Percentiles rank a stretch among this genome's conserved stretches.
These are phyloP conservation scores for Taeniopygia guttata DNA, from an alignment of 2,797 vertebrate species.

Conservation along the genomic window DNA sequence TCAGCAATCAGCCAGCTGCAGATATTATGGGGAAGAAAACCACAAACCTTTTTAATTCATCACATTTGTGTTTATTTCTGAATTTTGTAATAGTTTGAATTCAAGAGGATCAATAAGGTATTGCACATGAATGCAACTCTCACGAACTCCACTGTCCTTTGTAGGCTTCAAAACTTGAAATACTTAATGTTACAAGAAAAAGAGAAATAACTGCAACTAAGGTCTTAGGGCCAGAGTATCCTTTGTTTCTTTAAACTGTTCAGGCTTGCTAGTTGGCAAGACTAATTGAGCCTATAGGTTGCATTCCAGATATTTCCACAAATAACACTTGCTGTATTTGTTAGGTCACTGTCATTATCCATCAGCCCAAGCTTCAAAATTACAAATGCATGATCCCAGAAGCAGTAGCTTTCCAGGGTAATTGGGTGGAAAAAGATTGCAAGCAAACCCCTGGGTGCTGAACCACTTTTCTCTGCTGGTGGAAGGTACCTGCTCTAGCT, in stretches of 20 bases:
- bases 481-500: neutral
- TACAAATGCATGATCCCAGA: neutral
- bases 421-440: neutral
- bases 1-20: neutral
- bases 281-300: neutral
- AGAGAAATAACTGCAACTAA: neutral
- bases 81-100: neutral
- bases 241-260: neutral
- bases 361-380: neutral
- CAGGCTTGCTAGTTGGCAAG: neutral
- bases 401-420: neutral
- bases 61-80: neutral
- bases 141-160: neutral
- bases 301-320: neutral
- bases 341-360: neutral
- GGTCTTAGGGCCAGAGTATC: neutral
- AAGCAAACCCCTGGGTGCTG: neutral
- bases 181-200: neutral
- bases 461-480: neutral
- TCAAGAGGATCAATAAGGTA: neutral
- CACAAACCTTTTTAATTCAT: neutral
- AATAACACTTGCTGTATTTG: neutral
- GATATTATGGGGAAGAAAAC: fast-evolving
- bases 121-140: neutral
- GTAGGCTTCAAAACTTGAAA: neutral